Percentiles rank a stretch among this genome's conserved stretches.
phyloP scores from a whole-genome alignment of 2,888 invertebrate species.

The Campoplex nolae region DNA sequence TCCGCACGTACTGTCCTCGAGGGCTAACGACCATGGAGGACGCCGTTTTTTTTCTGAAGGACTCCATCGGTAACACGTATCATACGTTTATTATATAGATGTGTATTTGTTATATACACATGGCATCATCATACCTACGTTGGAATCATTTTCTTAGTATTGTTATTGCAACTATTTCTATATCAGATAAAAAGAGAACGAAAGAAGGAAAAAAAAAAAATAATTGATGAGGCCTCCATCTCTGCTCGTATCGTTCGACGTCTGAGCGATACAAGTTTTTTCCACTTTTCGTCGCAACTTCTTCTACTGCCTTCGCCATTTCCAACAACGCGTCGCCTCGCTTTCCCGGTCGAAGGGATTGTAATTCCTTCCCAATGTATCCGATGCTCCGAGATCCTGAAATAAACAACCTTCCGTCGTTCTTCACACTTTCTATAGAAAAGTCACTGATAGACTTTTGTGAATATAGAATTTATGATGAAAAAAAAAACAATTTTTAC shows the following conservation, averaged over 20 bases:
- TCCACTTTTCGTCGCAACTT: conserved; percentile 46
- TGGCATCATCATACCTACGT: conserved; percentile 22
- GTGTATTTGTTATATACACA: not conserved
- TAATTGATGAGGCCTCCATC: conserved; percentile 39
- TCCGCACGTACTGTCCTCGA: conserved; percentile 58
- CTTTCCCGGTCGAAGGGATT: no score
- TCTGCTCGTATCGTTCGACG: conserved; percentile 38
- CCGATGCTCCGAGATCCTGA: not conserved
- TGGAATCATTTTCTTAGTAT: conserved; percentile 58
- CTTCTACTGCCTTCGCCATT: conserved; percentile 7
- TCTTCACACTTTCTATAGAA: not conserved
- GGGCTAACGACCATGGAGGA: conserved; percentile 62
- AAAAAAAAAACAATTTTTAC: not conserved
- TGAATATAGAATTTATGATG: not conserved
- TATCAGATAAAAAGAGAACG: conserved; percentile 2
- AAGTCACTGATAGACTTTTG: not conserved
- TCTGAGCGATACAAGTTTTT: conserved; percentile 41
- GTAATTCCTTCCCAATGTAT: not conserved
- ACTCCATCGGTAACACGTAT: conserved; percentile 26
- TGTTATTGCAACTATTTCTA: conserved; percentile 51
- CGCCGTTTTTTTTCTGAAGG: conserved; percentile 42
- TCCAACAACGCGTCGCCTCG: not conserved
- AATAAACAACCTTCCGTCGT: not conserved
- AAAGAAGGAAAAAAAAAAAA: conserved; percentile 10
- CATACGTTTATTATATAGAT: not conserved